Percentiles rank a stretch among this genome's conserved stretches.
Evolutionary conservation across 2,797 vertebrate species (phyloP).

Genomic region (Argyrosomus regius): DNA sequence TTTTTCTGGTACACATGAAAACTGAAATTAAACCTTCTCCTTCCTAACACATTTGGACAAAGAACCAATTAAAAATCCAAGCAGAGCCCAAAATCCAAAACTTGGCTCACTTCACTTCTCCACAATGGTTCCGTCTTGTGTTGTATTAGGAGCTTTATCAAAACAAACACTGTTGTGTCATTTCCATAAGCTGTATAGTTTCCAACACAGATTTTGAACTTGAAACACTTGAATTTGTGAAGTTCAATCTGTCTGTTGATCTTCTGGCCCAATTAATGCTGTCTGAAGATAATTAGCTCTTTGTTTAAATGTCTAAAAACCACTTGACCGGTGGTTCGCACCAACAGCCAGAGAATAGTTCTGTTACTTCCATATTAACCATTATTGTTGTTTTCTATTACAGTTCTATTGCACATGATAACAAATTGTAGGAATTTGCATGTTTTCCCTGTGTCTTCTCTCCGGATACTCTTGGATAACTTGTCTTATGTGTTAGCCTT

Average conservation of each 20-base stretch:
- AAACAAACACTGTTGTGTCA: not conserved
- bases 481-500: too few species aligned
- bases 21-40: not conserved
- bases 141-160: not conserved
- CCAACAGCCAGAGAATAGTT: not conserved
- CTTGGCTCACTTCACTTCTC: not conserved
- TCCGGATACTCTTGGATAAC: too few species aligned
- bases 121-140: not conserved
- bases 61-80: not conserved
- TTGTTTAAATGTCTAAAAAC: not conserved
- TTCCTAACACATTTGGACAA: not conserved
- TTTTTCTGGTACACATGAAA: not conserved
- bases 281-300: not conserved
- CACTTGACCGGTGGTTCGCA: not conserved
- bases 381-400: too few species aligned
- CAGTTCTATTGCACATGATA: too few species aligned
- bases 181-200: not conserved
- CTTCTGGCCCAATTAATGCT: not conserved
- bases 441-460: too few species aligned
- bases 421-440: too few species aligned
- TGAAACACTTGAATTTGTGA: not conserved
- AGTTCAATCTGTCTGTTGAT: not conserved
- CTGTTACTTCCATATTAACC: too few species aligned
- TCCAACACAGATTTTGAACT: not conserved
- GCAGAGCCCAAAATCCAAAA: conserved; percentile 1